phyloP scores from a whole-genome alignment of 2,888 invertebrate species.

The Lycophotia porphyrea region DNA sequence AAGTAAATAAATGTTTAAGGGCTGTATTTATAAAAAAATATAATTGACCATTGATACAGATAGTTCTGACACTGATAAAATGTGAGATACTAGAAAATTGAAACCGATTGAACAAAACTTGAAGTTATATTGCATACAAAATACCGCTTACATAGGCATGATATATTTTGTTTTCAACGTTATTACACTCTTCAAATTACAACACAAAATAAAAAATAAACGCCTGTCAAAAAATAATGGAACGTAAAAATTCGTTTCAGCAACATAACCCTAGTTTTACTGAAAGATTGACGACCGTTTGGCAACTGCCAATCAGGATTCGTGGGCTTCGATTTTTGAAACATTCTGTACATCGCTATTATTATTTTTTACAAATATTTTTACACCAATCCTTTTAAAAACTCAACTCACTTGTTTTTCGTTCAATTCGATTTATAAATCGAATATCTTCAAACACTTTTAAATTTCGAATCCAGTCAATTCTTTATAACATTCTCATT shows the following conservation, averaged over 20 bases:
- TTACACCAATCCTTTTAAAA: constrained; percentile 32
- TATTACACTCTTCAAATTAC: neutral
- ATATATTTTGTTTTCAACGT: neutral
- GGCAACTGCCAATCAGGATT: constrained; percentile 53
- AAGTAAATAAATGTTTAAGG: neutral
- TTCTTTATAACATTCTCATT: constrained; percentile 20
- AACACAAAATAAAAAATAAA: constrained; percentile 8
- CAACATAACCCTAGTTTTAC: constrained; percentile 30
- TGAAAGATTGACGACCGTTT: constrained; percentile 40
- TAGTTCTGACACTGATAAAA: neutral
- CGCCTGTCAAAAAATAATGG: constrained; percentile 8
- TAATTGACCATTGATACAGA: neutral
- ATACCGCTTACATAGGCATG: neutral
- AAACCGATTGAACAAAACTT: neutral
- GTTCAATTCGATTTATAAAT: constrained; percentile 24
- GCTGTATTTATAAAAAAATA: neutral
- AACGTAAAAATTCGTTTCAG: constrained; percentile 17
- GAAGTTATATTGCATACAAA: neutral
- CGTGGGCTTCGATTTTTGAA: constrained; percentile 55
- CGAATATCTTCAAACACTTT: constrained; percentile 16
- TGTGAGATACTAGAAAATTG: neutral
- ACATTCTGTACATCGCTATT: constrained; percentile 67
- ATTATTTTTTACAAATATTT: constrained; percentile 65
- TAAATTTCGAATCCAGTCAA: constrained; percentile 30
- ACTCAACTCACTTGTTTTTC: constrained; percentile 12